phyloP scores from a whole-genome alignment of 1,140 invertebrate genomes.

The Hetaerina americana region DNA sequence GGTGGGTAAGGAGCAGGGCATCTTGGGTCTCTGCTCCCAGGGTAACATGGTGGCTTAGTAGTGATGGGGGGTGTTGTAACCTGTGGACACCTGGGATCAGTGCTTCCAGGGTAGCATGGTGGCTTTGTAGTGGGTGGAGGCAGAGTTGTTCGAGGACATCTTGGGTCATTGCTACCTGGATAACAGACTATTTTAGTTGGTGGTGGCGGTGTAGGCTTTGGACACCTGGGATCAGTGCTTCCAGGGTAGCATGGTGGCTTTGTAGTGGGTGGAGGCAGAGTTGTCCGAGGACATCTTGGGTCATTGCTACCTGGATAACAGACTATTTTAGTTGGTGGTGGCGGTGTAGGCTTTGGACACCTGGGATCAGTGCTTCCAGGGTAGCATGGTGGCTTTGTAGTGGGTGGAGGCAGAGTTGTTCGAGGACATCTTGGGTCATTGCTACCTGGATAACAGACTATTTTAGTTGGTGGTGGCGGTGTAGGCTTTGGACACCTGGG shows the following conservation, averaged over 20 bases:
- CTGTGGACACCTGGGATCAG: conserved; percentile 14
- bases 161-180: conserved; percentile 16
- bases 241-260: conserved; percentile 17
- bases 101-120: conserved; percentile 17
- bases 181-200: conserved; percentile 10
- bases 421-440: conserved; percentile 20
- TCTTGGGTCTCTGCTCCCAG: conserved; percentile 27
- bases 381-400: conserved; percentile 22
- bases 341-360: conserved; percentile 22
- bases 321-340: conserved; percentile 7
- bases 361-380: conserved; percentile 12
- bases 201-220: not conserved
- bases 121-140: too few species aligned
- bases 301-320: conserved; percentile 21
- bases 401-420: conserved; percentile 15
- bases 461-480: conserved; percentile 18
- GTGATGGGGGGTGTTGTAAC: conserved; percentile 3
- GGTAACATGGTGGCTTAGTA: conserved; percentile 22
- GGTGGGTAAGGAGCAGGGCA: conserved; percentile 17
- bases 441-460: conserved; percentile 23
- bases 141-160: conserved; percentile 7
- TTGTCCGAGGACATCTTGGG: conserved; percentile 21
- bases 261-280: conserved; percentile 8
- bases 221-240: conserved; percentile 19
- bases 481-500: conserved; percentile 17